phyloP scores from a whole-genome alignment of 2,113 vertebrate species.

The Tringa solitaria region DNA sequence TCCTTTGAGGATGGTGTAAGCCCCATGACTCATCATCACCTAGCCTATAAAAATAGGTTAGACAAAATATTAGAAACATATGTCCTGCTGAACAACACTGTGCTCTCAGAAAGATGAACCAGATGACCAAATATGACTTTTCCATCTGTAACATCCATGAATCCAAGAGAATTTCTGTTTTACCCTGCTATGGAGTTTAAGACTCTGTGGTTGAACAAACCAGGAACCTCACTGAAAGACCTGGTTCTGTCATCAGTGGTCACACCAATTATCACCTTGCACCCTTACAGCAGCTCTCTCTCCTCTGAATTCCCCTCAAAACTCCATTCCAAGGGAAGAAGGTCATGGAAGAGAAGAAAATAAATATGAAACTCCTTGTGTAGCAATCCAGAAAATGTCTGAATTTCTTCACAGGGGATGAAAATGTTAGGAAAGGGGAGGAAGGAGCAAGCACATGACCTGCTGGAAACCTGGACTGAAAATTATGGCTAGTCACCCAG shows the following conservation, averaged over 20 bases:
- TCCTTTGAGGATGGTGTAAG: background rate
- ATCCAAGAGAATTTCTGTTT: background rate
- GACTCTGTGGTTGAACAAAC: background rate
- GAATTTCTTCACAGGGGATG: background rate
- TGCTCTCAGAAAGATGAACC: background rate
- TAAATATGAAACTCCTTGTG: background rate
- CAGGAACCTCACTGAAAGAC: background rate
- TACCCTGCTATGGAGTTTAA: background rate
- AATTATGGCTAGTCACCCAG: background rate
- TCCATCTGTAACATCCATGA: background rate
- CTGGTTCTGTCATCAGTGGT: background rate
- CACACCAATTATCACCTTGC: background rate
- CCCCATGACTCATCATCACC: background rate
- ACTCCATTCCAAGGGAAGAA: background rate
- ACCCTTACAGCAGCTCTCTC: background rate
- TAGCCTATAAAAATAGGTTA: background rate
- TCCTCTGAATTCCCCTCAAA: background rate
- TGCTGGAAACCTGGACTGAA: background rate
- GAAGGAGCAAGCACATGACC: background rate
- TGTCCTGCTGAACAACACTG: background rate
- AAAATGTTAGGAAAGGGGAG: background rate
- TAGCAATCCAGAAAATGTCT: background rate
- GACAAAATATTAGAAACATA: slow-evolving; percentile 23
- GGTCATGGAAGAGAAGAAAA: background rate
- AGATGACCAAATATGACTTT: background rate